A percentile compares a stretch with the other conserved stretches of the same genome.
Evolutionary conservation across 1,140 invertebrate genomes (phyloP).

Genomic region (Thrips palmi): DNA sequence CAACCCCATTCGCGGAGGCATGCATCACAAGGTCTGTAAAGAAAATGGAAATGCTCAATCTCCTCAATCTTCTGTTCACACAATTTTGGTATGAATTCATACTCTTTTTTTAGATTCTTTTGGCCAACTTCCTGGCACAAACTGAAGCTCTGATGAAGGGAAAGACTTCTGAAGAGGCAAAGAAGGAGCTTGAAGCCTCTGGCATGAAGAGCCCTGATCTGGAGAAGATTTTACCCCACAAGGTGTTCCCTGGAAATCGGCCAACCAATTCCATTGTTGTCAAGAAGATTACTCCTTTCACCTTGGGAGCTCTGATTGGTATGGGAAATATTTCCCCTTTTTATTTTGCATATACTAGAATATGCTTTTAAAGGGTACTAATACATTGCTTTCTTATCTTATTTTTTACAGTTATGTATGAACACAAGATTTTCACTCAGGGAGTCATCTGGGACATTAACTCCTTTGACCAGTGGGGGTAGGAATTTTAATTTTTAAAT

Average conservation of each 20-base stretch:
- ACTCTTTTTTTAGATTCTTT: constrained; percentile 48
- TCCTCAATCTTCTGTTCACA: constrained; percentile 1
- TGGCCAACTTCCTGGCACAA: constrained; percentile 97
- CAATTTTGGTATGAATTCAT: neutral
- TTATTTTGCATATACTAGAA: constrained; percentile 4
- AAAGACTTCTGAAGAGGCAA: constrained; percentile 60
- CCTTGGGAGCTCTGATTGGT: constrained; percentile 89
- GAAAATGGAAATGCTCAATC: neutral
- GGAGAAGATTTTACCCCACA: constrained; percentile 76
- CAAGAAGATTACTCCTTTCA: constrained; percentile 84
- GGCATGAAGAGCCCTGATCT: constrained; percentile 53
- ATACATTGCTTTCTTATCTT: constrained; percentile 10
- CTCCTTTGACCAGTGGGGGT: constrained; percentile 99
- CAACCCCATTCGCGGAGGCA: constrained; percentile 66
- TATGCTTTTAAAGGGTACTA: neutral
- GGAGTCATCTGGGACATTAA: constrained; percentile 99
- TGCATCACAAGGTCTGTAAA: constrained; percentile 41
- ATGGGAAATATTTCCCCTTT: constrained; percentile 23
- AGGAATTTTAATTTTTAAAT: constrained; percentile 21
- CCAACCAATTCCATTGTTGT: constrained; percentile 97
- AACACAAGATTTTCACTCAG: constrained; percentile 98
- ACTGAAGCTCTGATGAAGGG: constrained; percentile 94
- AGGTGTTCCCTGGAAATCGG: constrained; percentile 91
- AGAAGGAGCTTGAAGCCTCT: constrained; percentile 49
- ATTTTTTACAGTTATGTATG: constrained; percentile 69